Conservation (phyloP, 2,113 vertebrate species). For the Trachemys scripta region DNA sequence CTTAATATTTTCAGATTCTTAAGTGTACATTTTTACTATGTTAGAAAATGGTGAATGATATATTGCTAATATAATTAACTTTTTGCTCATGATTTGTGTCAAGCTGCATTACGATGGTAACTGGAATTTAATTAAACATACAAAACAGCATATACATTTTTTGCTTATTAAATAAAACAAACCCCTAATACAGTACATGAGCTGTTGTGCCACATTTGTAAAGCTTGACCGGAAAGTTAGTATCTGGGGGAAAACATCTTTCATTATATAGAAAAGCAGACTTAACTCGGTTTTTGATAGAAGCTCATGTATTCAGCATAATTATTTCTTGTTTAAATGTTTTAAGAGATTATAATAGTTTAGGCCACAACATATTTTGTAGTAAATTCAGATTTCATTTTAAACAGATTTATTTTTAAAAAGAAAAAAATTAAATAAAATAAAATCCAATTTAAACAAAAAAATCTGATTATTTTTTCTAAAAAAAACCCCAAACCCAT, state of each 20-base stretch:
- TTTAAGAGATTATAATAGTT: not conserved
- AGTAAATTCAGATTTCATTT: not conserved
- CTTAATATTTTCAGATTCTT: not conserved
- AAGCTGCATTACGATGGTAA: not conserved
- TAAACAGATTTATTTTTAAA: not conserved
- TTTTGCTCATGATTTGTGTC: not conserved
- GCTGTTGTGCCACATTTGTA: not conserved
- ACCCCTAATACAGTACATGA: not conserved
- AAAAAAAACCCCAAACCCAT: not conserved
- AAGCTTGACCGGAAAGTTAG: not conserved
- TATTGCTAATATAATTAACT: not conserved
- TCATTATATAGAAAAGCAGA: not conserved
- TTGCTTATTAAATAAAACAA: not conserved
- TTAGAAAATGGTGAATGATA: not conserved
- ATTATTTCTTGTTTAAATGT: not conserved
- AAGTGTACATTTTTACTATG: not conserved
- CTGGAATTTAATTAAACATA: not conserved
- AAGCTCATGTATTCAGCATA: not conserved
- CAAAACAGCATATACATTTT: not conserved
- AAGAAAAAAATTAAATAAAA: not conserved
- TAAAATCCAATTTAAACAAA: not conserved
- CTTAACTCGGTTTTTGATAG: not conserved
- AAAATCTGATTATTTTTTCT: not conserved
- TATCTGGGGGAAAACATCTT: not conserved
- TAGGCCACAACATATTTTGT: not conserved